Evolutionary conservation across 2,113 vertebrate species (phyloP).

Genomic region (Brevimyrus niger): DNA sequence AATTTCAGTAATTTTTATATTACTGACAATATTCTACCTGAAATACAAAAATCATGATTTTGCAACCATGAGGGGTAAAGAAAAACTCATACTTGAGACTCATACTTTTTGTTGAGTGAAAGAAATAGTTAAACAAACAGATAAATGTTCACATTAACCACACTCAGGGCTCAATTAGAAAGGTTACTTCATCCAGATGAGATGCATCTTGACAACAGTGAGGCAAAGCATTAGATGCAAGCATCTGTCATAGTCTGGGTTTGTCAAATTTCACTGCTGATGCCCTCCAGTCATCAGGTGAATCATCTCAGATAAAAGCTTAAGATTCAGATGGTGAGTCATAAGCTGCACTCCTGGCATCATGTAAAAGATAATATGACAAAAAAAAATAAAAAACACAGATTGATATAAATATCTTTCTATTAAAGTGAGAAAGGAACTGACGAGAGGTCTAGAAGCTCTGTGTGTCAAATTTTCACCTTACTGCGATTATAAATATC

Average conservation of each 20-base stretch:
- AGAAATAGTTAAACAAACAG: neutral
- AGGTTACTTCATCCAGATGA: neutral
- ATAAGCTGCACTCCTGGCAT: neutral
- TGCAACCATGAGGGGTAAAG: neutral
- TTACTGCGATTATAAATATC: neutral
- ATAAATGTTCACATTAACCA: neutral
- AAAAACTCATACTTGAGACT: neutral
- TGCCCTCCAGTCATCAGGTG: constrained; percentile 1
- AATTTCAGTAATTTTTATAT: neutral
- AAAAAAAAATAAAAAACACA: neutral
- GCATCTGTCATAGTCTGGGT: no score
- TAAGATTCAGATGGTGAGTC: neutral
- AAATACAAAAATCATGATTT: neutral
- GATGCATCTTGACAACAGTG: neutral
- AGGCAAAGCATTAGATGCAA: neutral
- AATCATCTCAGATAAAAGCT: neutral
- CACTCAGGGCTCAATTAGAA: constrained; percentile 10
- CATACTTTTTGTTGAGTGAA: neutral
- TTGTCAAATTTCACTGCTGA: neutral
- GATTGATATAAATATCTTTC: neutral
- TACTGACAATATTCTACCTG: neutral
- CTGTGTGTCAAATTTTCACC: constrained; percentile 1
- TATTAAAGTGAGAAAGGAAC: neutral
- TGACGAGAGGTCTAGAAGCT: neutral
- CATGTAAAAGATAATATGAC: neutral